Percentiles rank a stretch among this genome's conserved stretches.
Conservation (phyloP, 2,113 vertebrate species). For the Chroicocephalus ridibundus region DNA sequence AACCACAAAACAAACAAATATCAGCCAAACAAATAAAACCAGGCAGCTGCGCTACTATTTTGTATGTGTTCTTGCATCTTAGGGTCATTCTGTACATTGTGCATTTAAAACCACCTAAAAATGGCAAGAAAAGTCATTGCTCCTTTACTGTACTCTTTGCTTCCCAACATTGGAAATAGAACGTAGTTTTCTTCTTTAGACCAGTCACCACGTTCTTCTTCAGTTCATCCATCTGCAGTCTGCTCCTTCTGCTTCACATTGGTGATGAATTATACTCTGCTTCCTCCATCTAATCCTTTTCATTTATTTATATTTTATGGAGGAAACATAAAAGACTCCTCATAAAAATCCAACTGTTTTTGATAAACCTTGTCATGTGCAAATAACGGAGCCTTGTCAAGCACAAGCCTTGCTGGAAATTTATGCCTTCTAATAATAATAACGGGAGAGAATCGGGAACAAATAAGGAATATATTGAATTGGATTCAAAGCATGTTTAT, state of each 20-base stretch:
- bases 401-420: slow-evolving; percentile 73
- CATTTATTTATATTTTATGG: slow-evolving; percentile 84
- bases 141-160: background rate
- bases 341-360: slow-evolving; percentile 84
- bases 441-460: slow-evolving; percentile 70
- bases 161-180: background rate
- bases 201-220: slow-evolving; percentile 40
- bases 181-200: slow-evolving; percentile 28
- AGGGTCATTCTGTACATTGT: background rate
- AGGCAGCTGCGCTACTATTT: background rate
- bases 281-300: slow-evolving; percentile 83
- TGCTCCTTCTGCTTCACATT: slow-evolving; percentile 71
- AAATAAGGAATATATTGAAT: slow-evolving; percentile 80
- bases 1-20: background rate
- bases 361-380: slow-evolving; percentile 85
- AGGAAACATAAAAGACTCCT: slow-evolving; percentile 81
- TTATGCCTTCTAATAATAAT: slow-evolving; percentile 82
- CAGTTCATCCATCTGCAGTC: slow-evolving; percentile 75
- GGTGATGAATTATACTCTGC: slow-evolving; percentile 78
- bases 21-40: background rate
- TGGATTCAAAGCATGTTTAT: slow-evolving; percentile 77
- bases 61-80: background rate
- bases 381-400: slow-evolving; percentile 81
- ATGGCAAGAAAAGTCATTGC: background rate
- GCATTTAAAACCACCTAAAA: background rate